Evolutionary conservation across 30 jellyfish, hydroid and myxozoan species (phyloP).

Genomic region (Aurelia sp.): DNA sequence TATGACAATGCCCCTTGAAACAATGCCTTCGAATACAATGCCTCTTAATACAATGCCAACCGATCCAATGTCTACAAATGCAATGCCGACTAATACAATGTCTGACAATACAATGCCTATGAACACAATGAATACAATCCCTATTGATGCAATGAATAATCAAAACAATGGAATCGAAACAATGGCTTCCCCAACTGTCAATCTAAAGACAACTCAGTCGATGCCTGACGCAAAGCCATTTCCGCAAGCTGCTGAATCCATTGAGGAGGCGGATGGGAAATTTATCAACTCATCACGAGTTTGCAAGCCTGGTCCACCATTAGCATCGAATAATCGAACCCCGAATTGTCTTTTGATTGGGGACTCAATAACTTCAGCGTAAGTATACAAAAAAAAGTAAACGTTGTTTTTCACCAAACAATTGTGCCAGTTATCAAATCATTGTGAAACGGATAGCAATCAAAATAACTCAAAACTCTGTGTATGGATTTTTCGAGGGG

Average conservation of each 20-base stretch:
- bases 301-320: slow-evolving; percentile 92
- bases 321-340: slow-evolving; percentile 69
- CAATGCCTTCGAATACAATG: slow-evolving; percentile 3
- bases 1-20: neutral
- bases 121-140: too few relatives aligned
- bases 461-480: too few relatives aligned
- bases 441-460: too few relatives aligned
- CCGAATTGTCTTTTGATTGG: slow-evolving; percentile 95
- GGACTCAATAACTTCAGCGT: slow-evolving; percentile 95
- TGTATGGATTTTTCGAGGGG: too few relatives aligned
- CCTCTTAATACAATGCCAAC: neutral
- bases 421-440: neutral
- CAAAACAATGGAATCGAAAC: neutral
- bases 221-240: neutral
- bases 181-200: neutral
- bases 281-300: slow-evolving; percentile 70
- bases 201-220: neutral
- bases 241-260: neutral
- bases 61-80: too few relatives aligned
- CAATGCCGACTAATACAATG: too few relatives aligned
- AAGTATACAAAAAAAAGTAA: neutral
- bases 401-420: neutral
- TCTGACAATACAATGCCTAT: too few relatives aligned
- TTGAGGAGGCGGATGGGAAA: slow-evolving; percentile 45
- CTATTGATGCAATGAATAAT: neutral